phyloP scores from a whole-genome alignment of 1,140 invertebrate genomes.

The Aphaenogaster rudis region DNA sequence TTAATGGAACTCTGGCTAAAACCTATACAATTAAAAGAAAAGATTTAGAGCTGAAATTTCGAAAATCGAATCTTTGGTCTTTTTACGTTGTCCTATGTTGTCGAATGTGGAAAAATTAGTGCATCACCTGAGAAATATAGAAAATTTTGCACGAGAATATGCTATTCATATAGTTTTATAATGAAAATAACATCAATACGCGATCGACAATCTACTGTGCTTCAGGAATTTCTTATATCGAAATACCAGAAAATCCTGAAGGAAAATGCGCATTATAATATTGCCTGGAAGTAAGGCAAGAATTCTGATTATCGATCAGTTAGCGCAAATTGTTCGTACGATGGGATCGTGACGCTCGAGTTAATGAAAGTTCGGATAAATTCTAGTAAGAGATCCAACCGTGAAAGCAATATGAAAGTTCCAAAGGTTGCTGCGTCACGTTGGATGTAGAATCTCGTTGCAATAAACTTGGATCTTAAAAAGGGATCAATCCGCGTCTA shows the following conservation, averaged over 20 bases:
- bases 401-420: conserved; percentile 4
- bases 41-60: neutral
- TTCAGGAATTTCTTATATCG: conserved; percentile 69
- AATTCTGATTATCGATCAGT: conserved; percentile 59
- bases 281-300: conserved; percentile 31
- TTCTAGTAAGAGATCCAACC: neutral
- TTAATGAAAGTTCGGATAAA: conserved; percentile 5
- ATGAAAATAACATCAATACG: conserved; percentile 11
- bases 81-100: neutral
- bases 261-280: conserved; percentile 39
- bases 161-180: neutral
- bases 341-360: neutral
- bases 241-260: conserved; percentile 63
- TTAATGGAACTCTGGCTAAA: neutral
- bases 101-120: neutral
- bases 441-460: conserved; percentile 2
- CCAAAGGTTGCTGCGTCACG: neutral
- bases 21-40: neutral
- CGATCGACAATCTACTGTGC: neutral
- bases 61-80: neutral
- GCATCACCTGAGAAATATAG: neutral
- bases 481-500: neutral
- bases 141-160: neutral
- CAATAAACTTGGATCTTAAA: neutral
- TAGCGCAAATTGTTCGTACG: neutral